A percentile compares a stretch with the other conserved stretches of the same genome.
Conservation (phyloP, 2,113 vertebrate species). For the Barnardius zonarius region DNA sequence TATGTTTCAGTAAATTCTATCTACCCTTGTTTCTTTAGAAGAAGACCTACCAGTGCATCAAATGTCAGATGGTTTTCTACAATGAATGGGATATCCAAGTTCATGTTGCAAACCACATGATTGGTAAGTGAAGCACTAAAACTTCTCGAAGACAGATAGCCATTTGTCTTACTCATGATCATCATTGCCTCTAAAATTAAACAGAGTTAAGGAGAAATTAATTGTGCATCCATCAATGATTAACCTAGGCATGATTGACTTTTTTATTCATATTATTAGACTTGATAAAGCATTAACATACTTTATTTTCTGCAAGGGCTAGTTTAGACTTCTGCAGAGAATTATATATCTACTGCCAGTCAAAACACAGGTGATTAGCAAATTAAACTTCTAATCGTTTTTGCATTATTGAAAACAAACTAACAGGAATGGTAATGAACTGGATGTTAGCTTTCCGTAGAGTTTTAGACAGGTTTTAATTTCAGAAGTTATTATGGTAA, state of each 20-base stretch:
- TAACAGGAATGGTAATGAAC: conserved; percentile 83
- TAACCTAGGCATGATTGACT: conserved; percentile 74
- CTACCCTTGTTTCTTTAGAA: conserved; percentile 83
- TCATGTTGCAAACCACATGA: conserved; percentile 99
- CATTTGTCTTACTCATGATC: conserved; percentile 63
- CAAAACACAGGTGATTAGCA: conserved; percentile 84
- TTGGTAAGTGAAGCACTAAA: conserved; percentile 86
- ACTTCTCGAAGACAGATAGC: conserved; percentile 57
- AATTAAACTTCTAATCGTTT: conserved; percentile 83
- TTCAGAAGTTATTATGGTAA: conserved; percentile 81
- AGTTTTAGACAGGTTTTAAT: conserved; percentile 85
- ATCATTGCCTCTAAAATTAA: conserved; percentile 76
- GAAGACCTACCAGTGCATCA: conserved; percentile 99
- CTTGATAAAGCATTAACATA: conserved; percentile 73
- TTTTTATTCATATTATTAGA: conserved; percentile 75
- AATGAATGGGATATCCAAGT: conserved; percentile 99
- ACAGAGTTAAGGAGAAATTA: conserved; percentile 76
- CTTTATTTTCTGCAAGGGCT: conserved; percentile 82
- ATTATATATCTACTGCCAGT: conserved; percentile 78
- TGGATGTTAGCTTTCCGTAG: conserved; percentile 81
- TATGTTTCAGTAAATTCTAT: conserved; percentile 68
- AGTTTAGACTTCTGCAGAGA: conserved; percentile 82
- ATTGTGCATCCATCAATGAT: conserved; percentile 76
- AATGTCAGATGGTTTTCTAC: conserved; percentile 99
- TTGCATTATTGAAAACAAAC: conserved; percentile 82